A percentile compares a stretch with the other conserved stretches of the same genome.
These are phyloP conservation scores for Streblospio benedicti DNA, from an alignment of 1,140 invertebrate genomes.

Conservation along the genomic window DNA sequence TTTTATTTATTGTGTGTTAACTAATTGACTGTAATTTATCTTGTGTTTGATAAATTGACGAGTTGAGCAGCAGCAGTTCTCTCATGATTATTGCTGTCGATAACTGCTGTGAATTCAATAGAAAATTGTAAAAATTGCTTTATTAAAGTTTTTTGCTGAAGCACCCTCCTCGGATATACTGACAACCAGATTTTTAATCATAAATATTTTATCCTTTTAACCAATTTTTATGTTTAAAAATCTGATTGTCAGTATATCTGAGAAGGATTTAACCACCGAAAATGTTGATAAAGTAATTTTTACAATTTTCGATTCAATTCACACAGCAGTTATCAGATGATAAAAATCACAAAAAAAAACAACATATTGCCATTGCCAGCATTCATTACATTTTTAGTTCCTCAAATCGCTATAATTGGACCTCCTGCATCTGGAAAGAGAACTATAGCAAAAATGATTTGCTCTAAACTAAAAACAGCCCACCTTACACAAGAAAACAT, in stretches of 20 bases:
- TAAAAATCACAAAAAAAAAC: neutral
- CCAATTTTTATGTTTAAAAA: neutral
- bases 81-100: neutral
- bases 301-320: too few species aligned
- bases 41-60: neutral
- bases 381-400: conserved; percentile 32
- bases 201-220: neutral
- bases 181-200: neutral
- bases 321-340: too few species aligned
- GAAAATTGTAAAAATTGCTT: neutral
- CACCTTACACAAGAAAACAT: conserved; percentile 38
- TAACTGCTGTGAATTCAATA: neutral
- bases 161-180: neutral
- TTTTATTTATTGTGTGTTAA: too few species aligned
- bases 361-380: neutral
- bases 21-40: neutral
- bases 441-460: conserved; percentile 41
- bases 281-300: too few species aligned
- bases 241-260: neutral
- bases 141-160: neutral
- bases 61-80: neutral
- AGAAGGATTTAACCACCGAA: neutral
- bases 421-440: conserved; percentile 45
- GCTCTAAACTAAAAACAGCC: conserved; percentile 33
- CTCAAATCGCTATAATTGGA: conserved; percentile 43